Conservation (phyloP, 2,113 vertebrate species). For the Gymnocephalus cernua region DNA sequence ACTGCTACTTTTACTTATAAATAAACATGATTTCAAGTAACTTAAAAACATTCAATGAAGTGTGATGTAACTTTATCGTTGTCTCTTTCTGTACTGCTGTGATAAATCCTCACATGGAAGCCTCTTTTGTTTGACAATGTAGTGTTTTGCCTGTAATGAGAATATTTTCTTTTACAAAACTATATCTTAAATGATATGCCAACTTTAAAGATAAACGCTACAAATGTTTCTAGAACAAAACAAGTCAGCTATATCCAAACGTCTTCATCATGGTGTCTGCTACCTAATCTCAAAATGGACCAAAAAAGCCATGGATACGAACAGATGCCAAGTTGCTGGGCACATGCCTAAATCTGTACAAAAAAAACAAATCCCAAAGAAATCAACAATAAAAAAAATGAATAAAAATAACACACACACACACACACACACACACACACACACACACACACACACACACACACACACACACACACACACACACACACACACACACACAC, state of each 20-base stretch:
- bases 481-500: background rate
- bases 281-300: constrained; percentile 34
- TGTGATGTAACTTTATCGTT: background rate
- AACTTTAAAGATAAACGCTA: background rate
- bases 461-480: no score
- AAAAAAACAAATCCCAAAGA: background rate
- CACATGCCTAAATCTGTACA: constrained; percentile 16
- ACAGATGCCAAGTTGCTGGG: constrained; percentile 17
- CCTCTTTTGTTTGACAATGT: constrained; percentile 41
- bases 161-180: constrained; percentile 9
- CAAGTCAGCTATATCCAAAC: background rate
- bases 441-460: background rate
- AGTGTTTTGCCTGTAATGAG: constrained; percentile 44
- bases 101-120: constrained; percentile 24
- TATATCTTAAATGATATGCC: background rate
- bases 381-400: background rate
- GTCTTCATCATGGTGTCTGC: constrained; percentile 4
- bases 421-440: background rate
- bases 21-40: constrained; percentile 77
- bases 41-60: constrained; percentile 64
- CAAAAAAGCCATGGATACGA: constrained; percentile 15
- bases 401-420: background rate
- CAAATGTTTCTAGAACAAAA: constrained; percentile 39
- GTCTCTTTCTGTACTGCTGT: constrained; percentile 3
- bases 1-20: constrained; percentile 63